A percentile compares a stretch with the other conserved stretches of the same genome.
phyloP scores from a whole-genome alignment of 2,797 vertebrate genomes.

The Cynopterus sphinx region DNA sequence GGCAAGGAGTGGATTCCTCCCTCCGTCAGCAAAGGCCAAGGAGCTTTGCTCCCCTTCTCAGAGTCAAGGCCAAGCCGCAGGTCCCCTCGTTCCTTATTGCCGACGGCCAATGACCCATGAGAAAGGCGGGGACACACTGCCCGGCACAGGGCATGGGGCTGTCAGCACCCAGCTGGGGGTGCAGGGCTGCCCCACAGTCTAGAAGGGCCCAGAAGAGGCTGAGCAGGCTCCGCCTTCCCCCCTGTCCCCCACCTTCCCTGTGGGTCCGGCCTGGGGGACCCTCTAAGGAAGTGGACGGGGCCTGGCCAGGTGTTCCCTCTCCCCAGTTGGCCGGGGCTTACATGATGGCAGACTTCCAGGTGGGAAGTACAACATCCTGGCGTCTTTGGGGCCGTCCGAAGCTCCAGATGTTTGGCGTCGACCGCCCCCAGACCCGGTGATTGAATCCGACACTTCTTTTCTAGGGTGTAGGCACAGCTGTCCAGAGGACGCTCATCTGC shows the following conservation, averaged over 20 bases:
- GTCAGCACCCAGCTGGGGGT: neutral
- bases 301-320: constrained; percentile 38
- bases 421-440: constrained; percentile 33
- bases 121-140: neutral
- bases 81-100: neutral
- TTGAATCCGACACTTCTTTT: constrained; percentile 67
- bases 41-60: neutral
- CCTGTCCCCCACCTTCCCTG: neutral
- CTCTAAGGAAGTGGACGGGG: constrained; percentile 31
- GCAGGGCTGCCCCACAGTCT: neutral
- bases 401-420: constrained; percentile 71
- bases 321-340: neutral
- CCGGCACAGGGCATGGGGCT: too few species aligned
- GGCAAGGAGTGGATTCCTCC: neutral
- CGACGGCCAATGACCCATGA: fast-evolving
- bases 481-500: constrained; percentile 34
- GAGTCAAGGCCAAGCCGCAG: fast-evolving
- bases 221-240: neutral
- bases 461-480: constrained; percentile 64
- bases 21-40: neutral
- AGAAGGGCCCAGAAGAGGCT: neutral
- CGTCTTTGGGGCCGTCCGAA: neutral
- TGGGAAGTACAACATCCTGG: constrained; percentile 66
- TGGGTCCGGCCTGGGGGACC: neutral
- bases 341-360: constrained; percentile 61